phyloP scores from a whole-genome alignment of 2,888 invertebrate genomes.

The Luffia ferchaultella region DNA sequence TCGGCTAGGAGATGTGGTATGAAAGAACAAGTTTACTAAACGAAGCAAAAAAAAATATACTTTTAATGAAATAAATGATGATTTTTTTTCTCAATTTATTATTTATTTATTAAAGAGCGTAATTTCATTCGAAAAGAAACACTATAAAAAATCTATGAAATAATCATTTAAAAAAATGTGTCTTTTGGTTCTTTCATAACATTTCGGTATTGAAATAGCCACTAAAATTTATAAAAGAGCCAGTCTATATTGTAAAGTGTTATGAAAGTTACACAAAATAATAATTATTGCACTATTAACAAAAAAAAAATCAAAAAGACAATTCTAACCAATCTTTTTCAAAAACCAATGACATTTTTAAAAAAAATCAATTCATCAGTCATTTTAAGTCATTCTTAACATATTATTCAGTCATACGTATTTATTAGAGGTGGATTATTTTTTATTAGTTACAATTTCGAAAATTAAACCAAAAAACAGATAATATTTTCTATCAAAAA shows the following conservation, averaged over 20 bases:
- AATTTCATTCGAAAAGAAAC: no score
- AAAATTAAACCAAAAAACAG: background rate
- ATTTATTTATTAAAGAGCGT: no score
- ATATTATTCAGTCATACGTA: background rate
- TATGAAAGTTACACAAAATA: background rate
- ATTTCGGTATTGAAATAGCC: slow-evolving; percentile 1
- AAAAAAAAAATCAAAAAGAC: background rate
- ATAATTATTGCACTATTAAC: background rate
- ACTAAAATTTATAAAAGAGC: background rate
- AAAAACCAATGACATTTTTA: background rate
- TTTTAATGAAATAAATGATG: no score
- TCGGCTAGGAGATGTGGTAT: no score
- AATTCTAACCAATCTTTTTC: background rate
- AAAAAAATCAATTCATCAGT: background rate
- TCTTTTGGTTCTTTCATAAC: slow-evolving; percentile 3
- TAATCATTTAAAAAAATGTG: slow-evolving; percentile 5
- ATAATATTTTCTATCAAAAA: slow-evolving; percentile 2
- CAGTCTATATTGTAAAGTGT: slow-evolving; percentile 3
- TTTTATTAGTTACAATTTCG: background rate
- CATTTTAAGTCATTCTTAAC: background rate
- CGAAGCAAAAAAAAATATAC: no score
- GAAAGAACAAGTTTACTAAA: no score
- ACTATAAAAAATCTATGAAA: slow-evolving; percentile 3
- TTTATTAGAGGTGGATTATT: background rate
- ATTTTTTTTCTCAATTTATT: no score